phyloP scores from a whole-genome alignment of 2,113 vertebrate species.

The Hydrolagus affinis region DNA sequence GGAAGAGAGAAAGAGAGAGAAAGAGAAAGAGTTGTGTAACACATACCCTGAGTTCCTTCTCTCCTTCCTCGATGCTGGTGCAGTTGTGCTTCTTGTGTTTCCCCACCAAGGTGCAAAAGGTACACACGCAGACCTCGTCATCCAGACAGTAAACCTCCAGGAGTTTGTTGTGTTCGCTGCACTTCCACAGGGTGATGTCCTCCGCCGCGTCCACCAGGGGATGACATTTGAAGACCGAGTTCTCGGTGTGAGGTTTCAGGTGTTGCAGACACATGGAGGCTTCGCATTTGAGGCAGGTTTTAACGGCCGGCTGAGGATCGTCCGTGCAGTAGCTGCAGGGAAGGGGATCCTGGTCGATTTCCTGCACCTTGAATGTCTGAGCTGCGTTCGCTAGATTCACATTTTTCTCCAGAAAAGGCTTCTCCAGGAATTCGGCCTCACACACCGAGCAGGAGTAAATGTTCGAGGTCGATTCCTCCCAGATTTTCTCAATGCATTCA shows the following conservation, averaged over 20 bases:
- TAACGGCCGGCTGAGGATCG: slow-evolving; percentile 13
- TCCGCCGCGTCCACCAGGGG: neutral
- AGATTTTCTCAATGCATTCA: slow-evolving; percentile 20
- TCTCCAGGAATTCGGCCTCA: neutral
- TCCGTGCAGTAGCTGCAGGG: slow-evolving; percentile 34
- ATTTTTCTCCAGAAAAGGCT: neutral
- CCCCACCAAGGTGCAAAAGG: slow-evolving; percentile 20
- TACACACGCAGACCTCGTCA: slow-evolving; percentile 29
- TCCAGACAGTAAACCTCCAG: slow-evolving; percentile 31
- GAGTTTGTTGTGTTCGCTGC: slow-evolving; percentile 23
- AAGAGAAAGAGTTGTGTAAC: neutral
- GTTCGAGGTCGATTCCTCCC: neutral
- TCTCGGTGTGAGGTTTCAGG: slow-evolving; percentile 23
- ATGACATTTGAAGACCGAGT: slow-evolving; percentile 18
- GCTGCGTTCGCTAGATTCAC: slow-evolving; percentile 24
- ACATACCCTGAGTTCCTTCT: slow-evolving; percentile 22
- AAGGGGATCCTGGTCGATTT: neutral
- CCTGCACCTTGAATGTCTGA: neutral
- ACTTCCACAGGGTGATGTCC: slow-evolving; percentile 3
- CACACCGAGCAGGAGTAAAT: slow-evolving; percentile 29
- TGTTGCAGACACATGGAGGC: slow-evolving; percentile 31
- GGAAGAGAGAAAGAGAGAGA: neutral
- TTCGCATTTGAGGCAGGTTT: slow-evolving; percentile 35
- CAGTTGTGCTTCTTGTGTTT: slow-evolving; percentile 25
- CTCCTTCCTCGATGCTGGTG: slow-evolving; percentile 8